Conservation (phyloP, 2,797 vertebrate genomes). For the Aphelocoma californica region DNA sequence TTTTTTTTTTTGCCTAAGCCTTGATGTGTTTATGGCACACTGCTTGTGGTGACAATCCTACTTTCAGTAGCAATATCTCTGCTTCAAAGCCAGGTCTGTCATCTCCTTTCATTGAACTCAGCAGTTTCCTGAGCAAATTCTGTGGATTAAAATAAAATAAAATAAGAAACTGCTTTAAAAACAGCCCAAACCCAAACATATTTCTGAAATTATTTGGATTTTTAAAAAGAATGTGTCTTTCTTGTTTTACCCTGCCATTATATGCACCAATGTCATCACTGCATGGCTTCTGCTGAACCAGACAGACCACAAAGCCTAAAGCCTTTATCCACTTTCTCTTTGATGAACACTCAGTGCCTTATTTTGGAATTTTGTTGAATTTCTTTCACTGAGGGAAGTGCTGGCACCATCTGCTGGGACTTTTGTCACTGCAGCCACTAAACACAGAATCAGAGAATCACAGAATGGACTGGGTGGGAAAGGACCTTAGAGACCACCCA, state of each 20-base stretch:
- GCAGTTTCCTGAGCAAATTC: not conserved
- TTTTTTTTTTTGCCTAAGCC: not conserved
- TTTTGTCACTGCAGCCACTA: not conserved
- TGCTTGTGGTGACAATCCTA: not conserved
- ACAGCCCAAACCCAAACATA: not conserved
- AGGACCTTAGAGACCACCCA: not conserved
- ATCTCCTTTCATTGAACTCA: not conserved
- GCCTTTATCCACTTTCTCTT: not conserved
- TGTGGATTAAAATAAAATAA: not conserved
- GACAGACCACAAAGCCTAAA: not conserved
- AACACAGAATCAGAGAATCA: not conserved
- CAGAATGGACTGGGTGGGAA: not conserved
- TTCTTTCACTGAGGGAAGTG: not conserved
- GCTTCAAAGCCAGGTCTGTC: not conserved
- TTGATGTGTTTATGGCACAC: not conserved
- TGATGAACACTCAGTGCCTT: not conserved
- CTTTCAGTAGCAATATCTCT: not conserved
- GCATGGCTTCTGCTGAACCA: not conserved
- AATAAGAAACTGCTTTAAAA: not conserved
- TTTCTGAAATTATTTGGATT: not conserved
- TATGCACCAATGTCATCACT: not conserved
- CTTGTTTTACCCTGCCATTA: not conserved
- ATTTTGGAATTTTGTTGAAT: not conserved
- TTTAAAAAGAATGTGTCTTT: not conserved
- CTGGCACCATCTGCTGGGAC: constrained; percentile 8